Conservation (phyloP, 2,888 invertebrate genomes). For the Aradus depressus region DNA sequence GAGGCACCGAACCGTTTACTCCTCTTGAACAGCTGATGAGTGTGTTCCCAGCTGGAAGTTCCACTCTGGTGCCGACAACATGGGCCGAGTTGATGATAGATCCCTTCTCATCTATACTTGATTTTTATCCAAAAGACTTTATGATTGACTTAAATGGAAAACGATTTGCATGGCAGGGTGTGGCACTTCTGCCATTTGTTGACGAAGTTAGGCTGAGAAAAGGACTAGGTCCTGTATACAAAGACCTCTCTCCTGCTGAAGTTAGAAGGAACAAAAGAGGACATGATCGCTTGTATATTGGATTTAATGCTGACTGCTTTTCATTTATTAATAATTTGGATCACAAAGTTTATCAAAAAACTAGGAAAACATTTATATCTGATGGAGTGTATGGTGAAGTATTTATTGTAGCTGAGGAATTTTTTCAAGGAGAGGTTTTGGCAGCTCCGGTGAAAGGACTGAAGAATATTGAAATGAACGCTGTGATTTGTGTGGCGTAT, state of each 20-base stretch:
- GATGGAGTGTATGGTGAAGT: slow-evolving; percentile 19
- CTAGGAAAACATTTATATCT: slow-evolving; percentile 14
- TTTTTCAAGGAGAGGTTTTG: slow-evolving; percentile 20
- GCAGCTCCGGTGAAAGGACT: slow-evolving; percentile 53
- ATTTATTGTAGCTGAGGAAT: slow-evolving; percentile 16
- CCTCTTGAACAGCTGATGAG: slow-evolving; percentile 99
- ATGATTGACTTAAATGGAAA: slow-evolving; percentile 97
- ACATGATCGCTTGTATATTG: slow-evolving; percentile 80
- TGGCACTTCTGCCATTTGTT: slow-evolving; percentile 94
- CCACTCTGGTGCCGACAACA: slow-evolving; percentile 81
- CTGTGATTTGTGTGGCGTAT: slow-evolving; percentile 50
- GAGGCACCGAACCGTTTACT: slow-evolving; percentile 83
- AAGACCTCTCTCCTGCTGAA: slow-evolving; percentile 58
- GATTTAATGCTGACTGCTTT: slow-evolving; percentile 44
- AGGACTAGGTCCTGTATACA: slow-evolving; percentile 71
- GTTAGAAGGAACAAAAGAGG: slow-evolving; percentile 73
- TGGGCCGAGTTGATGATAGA: slow-evolving; percentile 91
- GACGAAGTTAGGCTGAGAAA: slow-evolving; percentile 81
- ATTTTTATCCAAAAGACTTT: slow-evolving; percentile 97
- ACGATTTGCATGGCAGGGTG: slow-evolving; percentile 99
- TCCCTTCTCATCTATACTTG: slow-evolving; percentile 83
- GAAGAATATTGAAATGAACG: slow-evolving; percentile 41
- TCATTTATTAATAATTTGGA: slow-evolving; percentile 19
- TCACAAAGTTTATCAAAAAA: slow-evolving; percentile 10
- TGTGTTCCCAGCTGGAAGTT: slow-evolving; percentile 96